Evolutionary conservation across 2,797 vertebrate species (phyloP).

Genomic region (Alca torda): DNA sequence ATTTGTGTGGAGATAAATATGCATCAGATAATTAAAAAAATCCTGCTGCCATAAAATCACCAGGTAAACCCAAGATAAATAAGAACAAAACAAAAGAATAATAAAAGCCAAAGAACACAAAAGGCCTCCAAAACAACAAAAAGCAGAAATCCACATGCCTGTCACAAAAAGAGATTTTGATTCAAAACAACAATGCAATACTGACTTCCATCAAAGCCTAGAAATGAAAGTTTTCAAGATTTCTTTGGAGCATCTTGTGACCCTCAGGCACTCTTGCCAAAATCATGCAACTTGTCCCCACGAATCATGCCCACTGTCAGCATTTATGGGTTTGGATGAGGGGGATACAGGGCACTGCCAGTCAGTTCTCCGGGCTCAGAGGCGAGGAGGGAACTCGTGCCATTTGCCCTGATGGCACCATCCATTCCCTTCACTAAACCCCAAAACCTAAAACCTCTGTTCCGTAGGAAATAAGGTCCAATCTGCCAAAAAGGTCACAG

Average conservation of each 20-base stretch:
- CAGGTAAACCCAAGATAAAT: not conserved
- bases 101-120: not conserved
- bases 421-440: not conserved
- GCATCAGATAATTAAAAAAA: not conserved
- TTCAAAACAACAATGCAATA: not conserved
- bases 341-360: not conserved
- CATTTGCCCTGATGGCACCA: fast-evolving
- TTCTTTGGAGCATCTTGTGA: not conserved
- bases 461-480: not conserved
- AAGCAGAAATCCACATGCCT: not conserved
- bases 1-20: not conserved
- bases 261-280: not conserved
- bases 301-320: not conserved
- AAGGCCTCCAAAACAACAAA: not conserved
- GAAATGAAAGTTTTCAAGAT: not conserved
- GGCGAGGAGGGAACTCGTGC: not conserved
- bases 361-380: not conserved
- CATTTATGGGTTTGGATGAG: not conserved
- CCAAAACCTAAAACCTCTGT: not conserved
- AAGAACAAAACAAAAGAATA: not conserved
- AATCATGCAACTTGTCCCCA: not conserved
- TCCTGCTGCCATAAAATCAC: not conserved
- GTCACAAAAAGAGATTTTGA: not conserved
- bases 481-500: not conserved
- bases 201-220: not conserved